These are phyloP conservation scores for Dreissena rostriformis DNA, from an alignment of 1,140 invertebrate genomes.

Conservation along the genomic window DNA sequence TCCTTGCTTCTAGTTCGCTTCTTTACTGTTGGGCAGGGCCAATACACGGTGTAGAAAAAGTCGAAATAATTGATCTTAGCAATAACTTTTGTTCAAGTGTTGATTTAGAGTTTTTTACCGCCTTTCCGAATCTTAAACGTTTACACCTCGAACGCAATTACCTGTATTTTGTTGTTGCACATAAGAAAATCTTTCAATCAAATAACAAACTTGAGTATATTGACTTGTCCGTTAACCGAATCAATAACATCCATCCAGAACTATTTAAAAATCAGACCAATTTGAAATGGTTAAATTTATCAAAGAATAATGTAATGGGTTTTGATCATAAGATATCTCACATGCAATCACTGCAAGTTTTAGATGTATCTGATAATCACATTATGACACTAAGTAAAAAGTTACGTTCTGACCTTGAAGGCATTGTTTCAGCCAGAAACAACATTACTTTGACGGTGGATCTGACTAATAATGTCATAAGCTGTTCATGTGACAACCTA, in stretches of 20 bases:
- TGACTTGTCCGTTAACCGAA: slow-evolving; percentile 18
- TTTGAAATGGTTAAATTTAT: not conserved
- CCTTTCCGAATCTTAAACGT: too few relatives aligned
- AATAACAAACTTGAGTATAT: not conserved
- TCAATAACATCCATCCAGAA: not conserved
- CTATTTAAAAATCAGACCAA: slow-evolving; percentile 13
- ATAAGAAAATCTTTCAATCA: not conserved
- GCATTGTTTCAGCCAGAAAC: not conserved
- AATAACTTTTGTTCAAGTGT: slow-evolving; percentile 11
- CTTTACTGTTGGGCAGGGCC: slow-evolving; percentile 48
- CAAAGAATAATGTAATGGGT: not conserved
- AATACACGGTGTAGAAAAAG: slow-evolving; percentile 2
- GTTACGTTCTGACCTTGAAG: not conserved
- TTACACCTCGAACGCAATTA: too few relatives aligned
- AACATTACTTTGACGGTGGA: not conserved
- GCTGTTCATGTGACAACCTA: slow-evolving; percentile 33
- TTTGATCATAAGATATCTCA: slow-evolving; percentile 31
- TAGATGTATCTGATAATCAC: slow-evolving; percentile 7
- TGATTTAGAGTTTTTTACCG: too few relatives aligned
- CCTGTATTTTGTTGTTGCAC: too few relatives aligned
- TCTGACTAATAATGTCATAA: slow-evolving; percentile 6
- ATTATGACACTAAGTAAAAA: slow-evolving; percentile 6
- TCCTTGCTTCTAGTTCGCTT: slow-evolving; percentile 17
- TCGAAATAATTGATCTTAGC: slow-evolving; percentile 16
- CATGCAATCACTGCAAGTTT: not conserved